A percentile compares a stretch with the other conserved stretches of the same genome.
Conservation (phyloP, 2,797 vertebrate species). For the Balearica regulorum region DNA sequence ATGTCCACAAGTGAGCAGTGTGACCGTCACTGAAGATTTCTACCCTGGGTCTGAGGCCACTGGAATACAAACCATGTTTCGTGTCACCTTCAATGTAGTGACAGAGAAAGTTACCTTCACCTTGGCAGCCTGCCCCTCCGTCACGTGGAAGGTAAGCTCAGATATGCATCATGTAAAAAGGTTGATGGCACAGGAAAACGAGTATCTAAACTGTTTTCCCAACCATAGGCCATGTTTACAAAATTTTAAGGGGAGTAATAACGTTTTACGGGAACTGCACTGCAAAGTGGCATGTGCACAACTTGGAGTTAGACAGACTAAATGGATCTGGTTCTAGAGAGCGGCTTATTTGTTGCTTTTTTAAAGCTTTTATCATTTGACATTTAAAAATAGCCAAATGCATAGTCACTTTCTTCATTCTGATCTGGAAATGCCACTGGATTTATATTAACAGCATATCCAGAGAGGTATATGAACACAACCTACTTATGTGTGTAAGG, state of each 20-base stretch:
- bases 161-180: background rate
- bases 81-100: slow-evolving; percentile 48
- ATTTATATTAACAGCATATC: background rate
- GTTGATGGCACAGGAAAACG: background rate
- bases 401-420: background rate
- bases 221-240: background rate
- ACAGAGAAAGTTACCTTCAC: slow-evolving; percentile 56
- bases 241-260: background rate
- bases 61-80: slow-evolving; percentile 44
- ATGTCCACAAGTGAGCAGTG: background rate
- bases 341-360: background rate
- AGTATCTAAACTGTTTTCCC: background rate
- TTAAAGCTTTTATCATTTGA: background rate
- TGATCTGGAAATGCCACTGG: background rate
- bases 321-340: background rate
- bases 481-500: background rate
- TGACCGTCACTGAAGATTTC: background rate
- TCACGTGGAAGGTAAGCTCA: slow-evolving; percentile 37
- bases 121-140: slow-evolving; percentile 26
- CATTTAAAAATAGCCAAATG: background rate
- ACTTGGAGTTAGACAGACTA: background rate
- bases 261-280: background rate
- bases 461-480: background rate
- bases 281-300: background rate
- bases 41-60: background rate